phyloP scores from a whole-genome alignment of 2,113 vertebrate genomes.

The Rhabdornis inornatus region DNA sequence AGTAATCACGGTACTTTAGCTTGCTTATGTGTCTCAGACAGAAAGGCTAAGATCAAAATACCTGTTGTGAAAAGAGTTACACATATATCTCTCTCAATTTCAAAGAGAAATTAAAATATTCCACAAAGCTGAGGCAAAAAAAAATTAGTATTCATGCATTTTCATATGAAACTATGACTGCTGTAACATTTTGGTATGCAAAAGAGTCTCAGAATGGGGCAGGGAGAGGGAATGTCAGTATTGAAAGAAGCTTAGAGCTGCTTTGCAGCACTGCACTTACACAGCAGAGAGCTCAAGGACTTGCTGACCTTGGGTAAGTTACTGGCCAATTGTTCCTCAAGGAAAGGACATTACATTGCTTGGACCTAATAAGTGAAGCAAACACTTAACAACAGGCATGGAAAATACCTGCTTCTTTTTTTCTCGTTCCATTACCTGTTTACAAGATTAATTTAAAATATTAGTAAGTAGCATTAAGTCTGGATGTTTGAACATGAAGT shows the following conservation, averaged over 20 bases:
- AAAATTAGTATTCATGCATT: neutral
- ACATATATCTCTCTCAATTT: neutral
- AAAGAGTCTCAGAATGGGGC: neutral
- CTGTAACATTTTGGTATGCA: neutral
- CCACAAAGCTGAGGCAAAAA: neutral
- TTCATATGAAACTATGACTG: neutral
- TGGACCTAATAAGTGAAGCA: neutral
- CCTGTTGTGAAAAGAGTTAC: neutral
- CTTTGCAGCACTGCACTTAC: neutral
- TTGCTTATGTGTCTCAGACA: neutral
- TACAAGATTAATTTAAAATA: conserved; percentile 27
- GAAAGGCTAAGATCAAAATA: neutral
- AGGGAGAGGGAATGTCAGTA: neutral
- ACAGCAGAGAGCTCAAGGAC: conserved; percentile 20
- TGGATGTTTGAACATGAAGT: neutral
- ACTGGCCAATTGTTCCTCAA: neutral
- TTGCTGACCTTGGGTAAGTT: conserved; percentile 28
- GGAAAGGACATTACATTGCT: neutral
- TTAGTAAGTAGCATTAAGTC: neutral
- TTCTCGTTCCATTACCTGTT: neutral
- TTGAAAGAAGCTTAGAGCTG: neutral
- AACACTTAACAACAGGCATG: neutral
- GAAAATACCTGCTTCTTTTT: neutral
- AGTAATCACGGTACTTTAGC: neutral
- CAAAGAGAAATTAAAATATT: neutral